These are phyloP conservation scores for Sinopyrophorus schimmeli DNA, from an alignment of 2,888 invertebrate genomes.

Conservation along the genomic window DNA sequence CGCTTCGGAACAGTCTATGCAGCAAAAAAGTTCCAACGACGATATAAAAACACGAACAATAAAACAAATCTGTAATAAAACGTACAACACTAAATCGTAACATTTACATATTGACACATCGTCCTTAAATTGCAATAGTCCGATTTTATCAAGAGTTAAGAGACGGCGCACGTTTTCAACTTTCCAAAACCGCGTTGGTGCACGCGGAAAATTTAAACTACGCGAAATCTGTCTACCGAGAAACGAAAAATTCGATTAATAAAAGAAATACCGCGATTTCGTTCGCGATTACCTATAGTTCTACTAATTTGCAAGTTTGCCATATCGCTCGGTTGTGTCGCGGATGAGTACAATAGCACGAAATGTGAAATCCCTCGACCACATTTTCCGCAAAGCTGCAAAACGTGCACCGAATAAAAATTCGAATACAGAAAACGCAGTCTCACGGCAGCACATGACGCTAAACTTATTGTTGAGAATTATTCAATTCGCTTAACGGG, in stretches of 20 bases:
- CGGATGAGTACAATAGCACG: slow-evolving; percentile 1
- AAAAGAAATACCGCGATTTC: background rate
- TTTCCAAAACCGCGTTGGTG: slow-evolving; percentile 22
- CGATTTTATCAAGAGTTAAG: too few species aligned
- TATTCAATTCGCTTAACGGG: slow-evolving; percentile 9
- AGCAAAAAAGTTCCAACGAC: too few species aligned
- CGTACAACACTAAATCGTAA: too few species aligned
- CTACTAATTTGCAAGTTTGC: too few species aligned
- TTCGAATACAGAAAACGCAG: slow-evolving; percentile 15
- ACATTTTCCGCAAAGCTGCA: slow-evolving; percentile 30
- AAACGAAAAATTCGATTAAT: slow-evolving; percentile 9
- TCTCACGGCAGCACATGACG: slow-evolving; percentile 15
- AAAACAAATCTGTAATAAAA: too few species aligned
- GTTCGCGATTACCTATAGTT: too few species aligned
- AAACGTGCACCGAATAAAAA: slow-evolving; percentile 23
- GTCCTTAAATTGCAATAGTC: too few species aligned
- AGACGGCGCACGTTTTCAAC: slow-evolving; percentile 18
- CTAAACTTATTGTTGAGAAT: slow-evolving; percentile 17
- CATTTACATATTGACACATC: too few species aligned
- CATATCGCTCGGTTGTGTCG: too few species aligned
- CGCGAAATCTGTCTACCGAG: slow-evolving; percentile 13
- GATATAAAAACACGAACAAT: too few species aligned
- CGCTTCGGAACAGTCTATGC: too few species aligned
- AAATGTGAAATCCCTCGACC: slow-evolving; percentile 32
- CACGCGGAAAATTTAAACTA: slow-evolving; percentile 19